Evolutionary conservation across 2,888 invertebrate genomes (phyloP).

Genomic region (Heliconius hortense): DNA sequence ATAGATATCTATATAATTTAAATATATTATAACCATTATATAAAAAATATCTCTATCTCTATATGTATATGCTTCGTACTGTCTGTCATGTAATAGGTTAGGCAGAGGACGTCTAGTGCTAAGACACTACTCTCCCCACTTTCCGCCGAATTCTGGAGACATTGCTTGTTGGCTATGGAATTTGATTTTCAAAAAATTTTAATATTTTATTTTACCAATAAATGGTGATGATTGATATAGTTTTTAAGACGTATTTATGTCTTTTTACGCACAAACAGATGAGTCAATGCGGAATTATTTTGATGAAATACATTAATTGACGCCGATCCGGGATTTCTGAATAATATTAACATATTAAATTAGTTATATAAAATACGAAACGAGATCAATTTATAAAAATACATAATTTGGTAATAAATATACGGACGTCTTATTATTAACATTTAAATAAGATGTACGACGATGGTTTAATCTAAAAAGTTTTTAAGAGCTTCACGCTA

Average conservation of each 20-base stretch:
- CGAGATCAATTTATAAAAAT: background rate
- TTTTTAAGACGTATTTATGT: background rate
- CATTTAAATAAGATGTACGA: background rate
- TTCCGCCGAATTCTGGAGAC: no score
- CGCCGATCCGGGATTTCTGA: constrained; percentile 26
- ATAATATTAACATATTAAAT: constrained; percentile 38
- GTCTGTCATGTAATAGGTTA: no score
- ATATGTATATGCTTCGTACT: no score
- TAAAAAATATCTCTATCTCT: no score
- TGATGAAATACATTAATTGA: background rate
- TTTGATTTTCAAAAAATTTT: no score
- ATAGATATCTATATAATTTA: no score
- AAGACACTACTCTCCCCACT: no score
- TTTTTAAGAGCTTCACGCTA: background rate
- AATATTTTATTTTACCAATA: background rate
- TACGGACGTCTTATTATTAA: background rate
- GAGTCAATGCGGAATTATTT: constrained; percentile 23
- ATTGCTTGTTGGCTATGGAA: no score
- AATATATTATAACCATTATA: no score
- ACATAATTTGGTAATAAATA: constrained; percentile 4
- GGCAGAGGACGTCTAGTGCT: no score
- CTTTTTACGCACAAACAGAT: constrained; percentile 8
- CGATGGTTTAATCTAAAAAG: background rate
- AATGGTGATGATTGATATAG: background rate
- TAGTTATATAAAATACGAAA: constrained; percentile 30